Percentiles rank a stretch among this genome's conserved stretches.
Evolutionary conservation across 30 jellyfish, hydroid and myxozoan genomes (phyloP).

Genomic region (Hydractinia symbiolongicarpus): DNA sequence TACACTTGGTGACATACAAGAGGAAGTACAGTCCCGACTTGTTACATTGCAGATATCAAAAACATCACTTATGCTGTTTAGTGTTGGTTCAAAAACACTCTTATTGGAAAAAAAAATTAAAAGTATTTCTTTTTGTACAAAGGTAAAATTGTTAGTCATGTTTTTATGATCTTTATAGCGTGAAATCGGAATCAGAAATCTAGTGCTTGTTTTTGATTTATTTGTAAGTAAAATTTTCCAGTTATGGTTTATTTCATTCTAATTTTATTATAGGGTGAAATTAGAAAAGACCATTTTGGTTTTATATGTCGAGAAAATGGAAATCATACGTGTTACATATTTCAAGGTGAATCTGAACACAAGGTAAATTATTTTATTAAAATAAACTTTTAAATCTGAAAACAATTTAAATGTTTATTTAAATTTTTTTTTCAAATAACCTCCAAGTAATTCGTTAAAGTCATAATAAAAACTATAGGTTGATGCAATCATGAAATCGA

Average conservation of each 20-base stretch:
- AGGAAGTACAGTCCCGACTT: slow-evolving; percentile 64
- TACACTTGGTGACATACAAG: slow-evolving; percentile 28
- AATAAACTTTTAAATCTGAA: no score
- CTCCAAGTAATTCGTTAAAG: no score
- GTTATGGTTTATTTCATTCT: not conserved
- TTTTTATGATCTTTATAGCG: not conserved
- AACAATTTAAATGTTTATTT: no score
- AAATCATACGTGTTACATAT: slow-evolving; percentile 60
- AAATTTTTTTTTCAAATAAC: no score
- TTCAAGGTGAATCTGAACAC: slow-evolving; percentile 87
- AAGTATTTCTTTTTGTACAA: slow-evolving; percentile 85
- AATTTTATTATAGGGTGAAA: slow-evolving; percentile 52
- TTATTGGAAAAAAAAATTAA: slow-evolving; percentile 73
- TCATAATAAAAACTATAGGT: slow-evolving; percentile 31
- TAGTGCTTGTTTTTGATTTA: no score
- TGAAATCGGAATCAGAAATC: not conserved
- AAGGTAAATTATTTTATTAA: slow-evolving; percentile 41
- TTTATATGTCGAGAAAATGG: slow-evolving; percentile 83
- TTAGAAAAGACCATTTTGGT: slow-evolving; percentile 87
- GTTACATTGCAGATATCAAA: slow-evolving; percentile 74
- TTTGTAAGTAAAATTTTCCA: not conserved
- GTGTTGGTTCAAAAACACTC: slow-evolving; percentile 70
- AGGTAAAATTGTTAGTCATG: slow-evolving; percentile 31
- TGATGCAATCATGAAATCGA: slow-evolving; percentile 81
- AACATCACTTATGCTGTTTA: slow-evolving; percentile 74